A percentile compares a stretch with the other conserved stretches of the same genome.
These are phyloP conservation scores for Andricus curvator DNA, from an alignment of 2,888 invertebrate genomes.

Conservation along the genomic window DNA sequence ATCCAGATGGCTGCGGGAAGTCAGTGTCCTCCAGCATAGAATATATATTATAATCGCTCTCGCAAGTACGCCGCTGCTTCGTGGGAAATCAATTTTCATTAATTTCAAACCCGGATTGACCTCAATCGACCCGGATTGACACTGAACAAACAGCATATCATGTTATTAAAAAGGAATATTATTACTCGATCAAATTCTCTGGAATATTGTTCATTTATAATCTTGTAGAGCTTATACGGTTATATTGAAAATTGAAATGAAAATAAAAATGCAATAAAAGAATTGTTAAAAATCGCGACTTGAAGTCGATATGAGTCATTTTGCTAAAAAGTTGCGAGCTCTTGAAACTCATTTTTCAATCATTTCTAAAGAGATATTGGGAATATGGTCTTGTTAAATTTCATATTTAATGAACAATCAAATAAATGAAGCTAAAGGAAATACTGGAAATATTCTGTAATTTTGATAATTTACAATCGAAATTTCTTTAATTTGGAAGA, in stretches of 20 bases:
- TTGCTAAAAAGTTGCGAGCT: neutral
- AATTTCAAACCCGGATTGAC: conserved; percentile 5
- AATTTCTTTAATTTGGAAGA: too few relatives aligned
- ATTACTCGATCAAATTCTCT: neutral
- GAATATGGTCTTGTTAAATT: too few relatives aligned
- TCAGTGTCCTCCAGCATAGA: conserved; percentile 18
- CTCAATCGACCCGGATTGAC: neutral
- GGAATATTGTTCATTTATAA: neutral
- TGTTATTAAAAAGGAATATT: neutral
- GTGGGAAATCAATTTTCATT: conserved; percentile 26
- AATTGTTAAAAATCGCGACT: neutral
- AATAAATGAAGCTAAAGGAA: too few relatives aligned
- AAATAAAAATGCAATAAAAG: neutral
- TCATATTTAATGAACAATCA: too few relatives aligned
- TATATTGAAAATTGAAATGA: neutral
- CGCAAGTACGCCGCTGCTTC: conserved; percentile 1
- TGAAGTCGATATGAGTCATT: neutral
- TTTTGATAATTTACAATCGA: too few relatives aligned
- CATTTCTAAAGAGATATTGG: too few relatives aligned
- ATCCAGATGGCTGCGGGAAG: conserved; percentile 36
- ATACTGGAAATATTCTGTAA: too few relatives aligned
- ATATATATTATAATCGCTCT: conserved; percentile 1
- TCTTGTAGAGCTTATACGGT: neutral
- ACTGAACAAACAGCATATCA: neutral
- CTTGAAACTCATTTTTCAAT: too few relatives aligned